Evolutionary conservation across 2,888 invertebrate species (phyloP), one percentile per base, ranked within the genome.

Genomic region (Agrotis segetum): DNA sequence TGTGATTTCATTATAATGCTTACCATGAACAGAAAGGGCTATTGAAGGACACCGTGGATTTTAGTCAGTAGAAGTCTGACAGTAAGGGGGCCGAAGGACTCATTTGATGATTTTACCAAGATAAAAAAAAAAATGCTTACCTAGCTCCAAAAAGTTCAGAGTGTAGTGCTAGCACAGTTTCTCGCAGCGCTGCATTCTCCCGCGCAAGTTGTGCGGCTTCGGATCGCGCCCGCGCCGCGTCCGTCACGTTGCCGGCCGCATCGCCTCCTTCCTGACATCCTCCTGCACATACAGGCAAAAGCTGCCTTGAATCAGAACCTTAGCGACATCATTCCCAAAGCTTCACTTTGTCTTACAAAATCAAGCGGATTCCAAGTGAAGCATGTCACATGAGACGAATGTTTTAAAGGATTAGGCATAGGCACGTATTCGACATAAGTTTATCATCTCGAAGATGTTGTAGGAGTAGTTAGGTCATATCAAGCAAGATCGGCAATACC

Each of bases 141-240:
- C 96, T 97, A 17, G 98, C 98, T 53, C 98, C 98, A 89, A 98
- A 98, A 11, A 98, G 97, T 93, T 98, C 98, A 19, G 98, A 98
- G 89, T 98, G 98, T 62, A 98, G 93, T 4, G 98, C 97, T 24
- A 98, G 96, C 70, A 98, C 97, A 58, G 98, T 97, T 87, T 97
- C 97, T 63, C 98, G 93, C 49, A 98, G 95, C 13, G 97, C 96
- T 34, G 97, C 96, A 90, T 98, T 98, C 92, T 98, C 98, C 64
- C 97, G 92, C 73, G 97, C 96, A 60, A 97, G 94, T 85, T 97
- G 97, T 3, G 95, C 93, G 53, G 97, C 96, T 86, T 97, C 97
- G n/a, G 96, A 90, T 13, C 87, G 97, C 94, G 94, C 97, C 89
- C 81, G 97, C 93, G 90, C 97, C 96, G 91, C 91, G 56, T 95